Conservation (phyloP, 2,888 invertebrate genomes). For the Lottia gigantea region DNA sequence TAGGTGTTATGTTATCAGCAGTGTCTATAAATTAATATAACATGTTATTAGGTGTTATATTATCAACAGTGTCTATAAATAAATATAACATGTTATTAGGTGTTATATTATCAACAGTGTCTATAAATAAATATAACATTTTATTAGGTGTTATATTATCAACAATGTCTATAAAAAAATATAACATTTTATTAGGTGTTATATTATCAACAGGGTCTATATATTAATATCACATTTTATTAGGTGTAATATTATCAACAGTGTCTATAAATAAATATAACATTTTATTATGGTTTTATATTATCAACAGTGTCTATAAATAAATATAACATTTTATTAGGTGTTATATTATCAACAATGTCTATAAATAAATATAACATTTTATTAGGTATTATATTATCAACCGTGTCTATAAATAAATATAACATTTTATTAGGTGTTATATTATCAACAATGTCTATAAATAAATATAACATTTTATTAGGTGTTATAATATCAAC, state of each 20-base stretch:
- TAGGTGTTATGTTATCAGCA: slow-evolving; percentile 4
- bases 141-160: slow-evolving; percentile 67
- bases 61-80: slow-evolving; percentile 73
- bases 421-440: no score
- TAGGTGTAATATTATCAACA: not conserved
- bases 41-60: slow-evolving; percentile 77
- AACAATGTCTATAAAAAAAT: slow-evolving; percentile 71
- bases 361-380: not conserved
- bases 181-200: no score
- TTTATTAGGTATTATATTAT: slow-evolving; percentile 75
- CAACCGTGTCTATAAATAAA: slow-evolving; percentile 72
- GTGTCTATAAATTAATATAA: slow-evolving; percentile 4
- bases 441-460: no score
- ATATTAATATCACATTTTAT: no score
- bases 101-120: no score
- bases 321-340: no score
- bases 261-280: not conserved
- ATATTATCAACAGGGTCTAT: no score
- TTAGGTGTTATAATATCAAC: not conserved
- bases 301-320: no score
- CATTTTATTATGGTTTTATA: no score
- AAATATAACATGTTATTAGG: not conserved
- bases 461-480: no score
- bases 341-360: not conserved
- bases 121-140: no score